A percentile compares a stretch with the other conserved stretches of the same genome.
Evolutionary conservation across 2,797 vertebrate species (phyloP).

Genomic region (Tenualosa thibaudeaui): DNA sequence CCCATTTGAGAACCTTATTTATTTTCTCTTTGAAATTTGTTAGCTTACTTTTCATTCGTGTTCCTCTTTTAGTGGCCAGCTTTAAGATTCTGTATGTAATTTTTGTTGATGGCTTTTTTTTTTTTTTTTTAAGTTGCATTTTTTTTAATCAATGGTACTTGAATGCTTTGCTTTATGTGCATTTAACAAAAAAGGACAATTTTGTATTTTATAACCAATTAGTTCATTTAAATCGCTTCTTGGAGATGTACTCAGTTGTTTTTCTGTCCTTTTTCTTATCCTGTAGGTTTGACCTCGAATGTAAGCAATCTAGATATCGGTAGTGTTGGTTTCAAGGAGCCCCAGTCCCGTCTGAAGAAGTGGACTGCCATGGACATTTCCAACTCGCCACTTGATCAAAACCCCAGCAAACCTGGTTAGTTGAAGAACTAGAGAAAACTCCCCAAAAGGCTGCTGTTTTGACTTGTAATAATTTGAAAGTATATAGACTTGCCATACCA

Average conservation of each 20-base stretch:
- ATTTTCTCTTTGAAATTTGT: background rate
- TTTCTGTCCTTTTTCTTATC: background rate
- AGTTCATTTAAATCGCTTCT: background rate
- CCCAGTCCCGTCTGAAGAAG: constrained; percentile 95
- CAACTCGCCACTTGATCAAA: constrained; percentile 91
- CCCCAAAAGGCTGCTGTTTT: background rate
- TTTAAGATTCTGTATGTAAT: background rate
- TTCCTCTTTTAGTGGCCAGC: background rate
- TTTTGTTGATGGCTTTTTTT: background rate
- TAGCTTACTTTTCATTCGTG: background rate
- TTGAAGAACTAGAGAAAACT: constrained; percentile 19
- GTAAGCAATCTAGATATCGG: constrained; percentile 91
- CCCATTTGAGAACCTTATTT: background rate
- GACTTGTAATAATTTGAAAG: background rate
- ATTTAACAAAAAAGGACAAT: background rate
- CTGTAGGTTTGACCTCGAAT: constrained; percentile 94
- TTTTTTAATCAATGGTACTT: background rate
- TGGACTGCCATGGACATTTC: constrained; percentile 94
- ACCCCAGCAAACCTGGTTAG: constrained; percentile 96
- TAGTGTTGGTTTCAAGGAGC: constrained; percentile 90
- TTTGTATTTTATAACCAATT: background rate
- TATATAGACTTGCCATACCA: background rate
- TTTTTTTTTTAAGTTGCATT: background rate
- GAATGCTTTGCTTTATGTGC: background rate
- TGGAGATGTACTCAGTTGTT: background rate